Conservation (phyloP, 2,797 vertebrate genomes). For the Poeciliopsis turneri region DNA sequence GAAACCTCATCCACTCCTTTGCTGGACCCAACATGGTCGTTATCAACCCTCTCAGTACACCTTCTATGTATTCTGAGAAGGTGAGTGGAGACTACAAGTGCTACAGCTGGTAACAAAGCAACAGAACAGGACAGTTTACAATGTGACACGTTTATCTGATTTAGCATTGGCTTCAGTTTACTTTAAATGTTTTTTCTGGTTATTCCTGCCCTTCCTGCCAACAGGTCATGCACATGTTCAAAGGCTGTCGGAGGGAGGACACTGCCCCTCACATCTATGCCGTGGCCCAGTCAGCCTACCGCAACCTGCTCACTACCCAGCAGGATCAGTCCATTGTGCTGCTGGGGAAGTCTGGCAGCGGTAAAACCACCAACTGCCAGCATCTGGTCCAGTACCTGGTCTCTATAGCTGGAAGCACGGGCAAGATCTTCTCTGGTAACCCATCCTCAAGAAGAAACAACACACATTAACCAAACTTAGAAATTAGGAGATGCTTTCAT, state of each 20-base stretch:
- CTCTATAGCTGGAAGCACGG: constrained; percentile 89
- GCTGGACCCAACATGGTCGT: constrained; percentile 91
- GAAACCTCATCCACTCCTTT: constrained; percentile 92
- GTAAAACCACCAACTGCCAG: constrained; percentile 96
- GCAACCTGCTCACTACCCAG: constrained; percentile 91
- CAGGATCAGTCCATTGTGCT: constrained; percentile 95
- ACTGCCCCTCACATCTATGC: constrained; percentile 92
- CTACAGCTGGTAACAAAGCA: too few relatives aligned
- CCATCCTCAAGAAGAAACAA: background rate
- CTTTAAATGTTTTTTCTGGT: background rate
- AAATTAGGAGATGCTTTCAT: background rate
- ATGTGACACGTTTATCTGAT: background rate
- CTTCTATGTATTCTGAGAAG: constrained; percentile 98
- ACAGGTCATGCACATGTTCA: constrained; percentile 99
- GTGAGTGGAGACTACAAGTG: constrained; percentile 61
- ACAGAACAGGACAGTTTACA: background rate
- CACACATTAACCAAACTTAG: background rate
- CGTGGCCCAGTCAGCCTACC: constrained; percentile 92
- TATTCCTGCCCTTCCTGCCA: background rate
- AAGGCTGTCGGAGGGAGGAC: constrained; percentile 94
- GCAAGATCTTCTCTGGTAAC: constrained; percentile 95
- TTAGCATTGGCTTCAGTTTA: background rate
- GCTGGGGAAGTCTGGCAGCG: constrained; percentile 91
- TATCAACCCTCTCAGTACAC: constrained; percentile 93
- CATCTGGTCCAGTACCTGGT: constrained; percentile 94